Evolutionary conservation across 2,797 vertebrate genomes (phyloP).

Genomic region (Sardinella longiceps): DNA sequence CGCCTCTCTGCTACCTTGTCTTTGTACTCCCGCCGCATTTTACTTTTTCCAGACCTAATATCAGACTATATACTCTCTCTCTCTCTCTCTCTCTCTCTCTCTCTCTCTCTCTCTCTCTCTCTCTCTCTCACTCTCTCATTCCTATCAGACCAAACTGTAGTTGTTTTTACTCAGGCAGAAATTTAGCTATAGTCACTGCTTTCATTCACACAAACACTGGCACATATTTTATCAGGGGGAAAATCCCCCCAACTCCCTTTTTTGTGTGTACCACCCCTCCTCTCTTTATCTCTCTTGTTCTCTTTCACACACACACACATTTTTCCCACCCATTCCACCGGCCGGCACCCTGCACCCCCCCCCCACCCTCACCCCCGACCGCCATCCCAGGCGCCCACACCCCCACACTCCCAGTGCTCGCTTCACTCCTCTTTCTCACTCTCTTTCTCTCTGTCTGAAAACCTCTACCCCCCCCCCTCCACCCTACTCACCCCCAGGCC

Average conservation of each 20-base stretch:
- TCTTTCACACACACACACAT: constrained; percentile 70
- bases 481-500: constrained; percentile 53
- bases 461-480: constrained; percentile 56
- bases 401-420: constrained; percentile 57
- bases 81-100: constrained; percentile 3
- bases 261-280: constrained; percentile 59
- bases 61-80: constrained; percentile 36
- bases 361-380: constrained; percentile 51
- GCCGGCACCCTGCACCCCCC: constrained; percentile 46
- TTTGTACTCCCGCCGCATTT: background rate
- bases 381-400: too few relatives aligned
- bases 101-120: too few relatives aligned
- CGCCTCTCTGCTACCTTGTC: background rate
- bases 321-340: constrained; percentile 70
- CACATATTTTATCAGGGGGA: constrained; percentile 77
- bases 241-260: constrained; percentile 66
- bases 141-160: constrained; percentile 49
- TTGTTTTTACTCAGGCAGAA: constrained; percentile 67
- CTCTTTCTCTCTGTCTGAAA: constrained; percentile 57
- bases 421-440: constrained; percentile 34
- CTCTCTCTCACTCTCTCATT: constrained; percentile 17
- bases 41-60: constrained; percentile 46
- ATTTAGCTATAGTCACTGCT: constrained; percentile 73
- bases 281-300: constrained; percentile 70
- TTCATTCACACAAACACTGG: constrained; percentile 76